A percentile compares a stretch with the other conserved stretches of the same genome.
phyloP scores from a whole-genome alignment of 23 tunicate species.

The Oikopleura albicans region DNA sequence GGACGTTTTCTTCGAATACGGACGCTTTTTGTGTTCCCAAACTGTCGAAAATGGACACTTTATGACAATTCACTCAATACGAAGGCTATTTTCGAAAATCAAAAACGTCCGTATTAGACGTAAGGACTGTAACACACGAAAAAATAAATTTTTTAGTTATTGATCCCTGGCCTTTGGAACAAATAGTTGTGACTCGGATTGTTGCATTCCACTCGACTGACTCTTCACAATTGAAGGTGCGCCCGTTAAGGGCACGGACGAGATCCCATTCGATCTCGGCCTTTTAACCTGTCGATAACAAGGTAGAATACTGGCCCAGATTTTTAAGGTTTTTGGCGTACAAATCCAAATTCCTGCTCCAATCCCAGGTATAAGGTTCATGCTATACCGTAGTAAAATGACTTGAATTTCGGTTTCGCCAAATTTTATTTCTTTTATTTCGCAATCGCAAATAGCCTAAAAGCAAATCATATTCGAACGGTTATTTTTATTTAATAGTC shows the following conservation, averaged over 20 bases:
- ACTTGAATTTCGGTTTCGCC: constrained; percentile 5
- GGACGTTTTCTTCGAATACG: no score
- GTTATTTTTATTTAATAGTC: no score
- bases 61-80: no score
- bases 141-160: no score
- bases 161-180: neutral
- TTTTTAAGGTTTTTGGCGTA: neutral
- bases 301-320: neutral
- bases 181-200: neutral
- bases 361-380: neutral
- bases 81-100: no score
- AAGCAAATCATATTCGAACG: no score
- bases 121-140: no score
- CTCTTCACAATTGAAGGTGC: neutral
- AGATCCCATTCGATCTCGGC: neutral
- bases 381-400: neutral
- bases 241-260: neutral
- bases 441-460: neutral
- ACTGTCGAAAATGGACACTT: no score
- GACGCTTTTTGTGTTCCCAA: no score
- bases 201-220: neutral
- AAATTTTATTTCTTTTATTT: neutral
- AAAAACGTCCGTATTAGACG: no score
- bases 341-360: neutral
- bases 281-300: neutral